A percentile compares a stretch with the other conserved stretches of the same genome.
These are phyloP conservation scores for Acestrorhynchus altus DNA, from an alignment of 2,797 vertebrate genomes.

Conservation along the genomic window DNA sequence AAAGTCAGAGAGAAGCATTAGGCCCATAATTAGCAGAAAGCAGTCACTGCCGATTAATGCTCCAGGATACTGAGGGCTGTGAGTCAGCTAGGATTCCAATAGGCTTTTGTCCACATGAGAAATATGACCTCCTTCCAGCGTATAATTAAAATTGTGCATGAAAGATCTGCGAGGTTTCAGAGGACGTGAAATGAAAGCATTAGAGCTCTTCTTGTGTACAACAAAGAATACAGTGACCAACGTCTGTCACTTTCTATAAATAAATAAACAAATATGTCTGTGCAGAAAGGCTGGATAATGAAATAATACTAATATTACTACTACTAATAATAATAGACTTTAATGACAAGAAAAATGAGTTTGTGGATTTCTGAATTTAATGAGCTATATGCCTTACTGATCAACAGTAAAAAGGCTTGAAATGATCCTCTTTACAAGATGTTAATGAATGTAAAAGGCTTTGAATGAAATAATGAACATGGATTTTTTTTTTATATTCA, in stretches of 20 bases:
- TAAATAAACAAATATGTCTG: neutral
- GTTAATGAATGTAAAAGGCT: too few relatives aligned
- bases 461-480: too few relatives aligned
- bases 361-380: too few relatives aligned
- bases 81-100: constrained; percentile 1
- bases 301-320: too few relatives aligned
- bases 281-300: neutral
- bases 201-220: neutral
- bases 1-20: neutral
- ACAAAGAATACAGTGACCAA: neutral
- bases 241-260: neutral
- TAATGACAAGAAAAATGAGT: too few relatives aligned
- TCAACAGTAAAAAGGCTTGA: too few relatives aligned
- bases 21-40: constrained; percentile 11
- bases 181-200: neutral
- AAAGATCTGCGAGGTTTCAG: neutral
- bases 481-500: too few relatives aligned
- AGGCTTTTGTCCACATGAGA: neutral
- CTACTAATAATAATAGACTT: too few relatives aligned
- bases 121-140: neutral
- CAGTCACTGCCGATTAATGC: neutral
- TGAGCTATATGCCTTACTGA: too few relatives aligned
- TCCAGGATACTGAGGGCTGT: neutral
- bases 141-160: neutral
- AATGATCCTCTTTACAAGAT: too few relatives aligned